phyloP scores from a whole-genome alignment of 2,888 invertebrate genomes.

The Hypomecis atomaria region DNA sequence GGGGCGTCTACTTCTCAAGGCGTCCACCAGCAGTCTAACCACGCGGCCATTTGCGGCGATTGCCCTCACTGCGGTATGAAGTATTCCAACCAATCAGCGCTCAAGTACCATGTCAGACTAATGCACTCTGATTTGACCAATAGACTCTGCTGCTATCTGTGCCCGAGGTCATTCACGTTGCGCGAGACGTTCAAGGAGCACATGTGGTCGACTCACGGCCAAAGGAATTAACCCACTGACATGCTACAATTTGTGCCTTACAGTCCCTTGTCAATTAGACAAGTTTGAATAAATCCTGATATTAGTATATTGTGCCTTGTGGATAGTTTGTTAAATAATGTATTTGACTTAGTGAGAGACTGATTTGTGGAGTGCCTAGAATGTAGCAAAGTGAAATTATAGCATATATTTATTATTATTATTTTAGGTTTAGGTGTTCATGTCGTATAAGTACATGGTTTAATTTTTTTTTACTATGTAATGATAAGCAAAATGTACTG shows the following conservation, averaged over 20 bases:
- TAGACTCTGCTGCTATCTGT: constrained; percentile 88
- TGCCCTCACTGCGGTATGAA: constrained; percentile 89
- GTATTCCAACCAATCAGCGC: constrained; percentile 88
- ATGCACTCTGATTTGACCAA: constrained; percentile 89
- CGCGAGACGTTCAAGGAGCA: constrained; percentile 88
- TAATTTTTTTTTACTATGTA: constrained; percentile 19
- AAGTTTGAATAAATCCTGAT: constrained; percentile 29
- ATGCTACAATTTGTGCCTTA: constrained; percentile 65
- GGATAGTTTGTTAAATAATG: constrained; percentile 30
- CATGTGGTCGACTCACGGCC: constrained; percentile 87
- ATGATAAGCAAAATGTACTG: constrained; percentile 15
- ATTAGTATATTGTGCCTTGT: constrained; percentile 41
- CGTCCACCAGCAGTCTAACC: constrained; percentile 75
- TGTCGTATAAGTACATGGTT: constrained; percentile 23
- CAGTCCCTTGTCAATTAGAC: constrained; percentile 52
- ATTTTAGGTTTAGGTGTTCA: constrained; percentile 26
- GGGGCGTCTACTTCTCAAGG: constrained; percentile 77
- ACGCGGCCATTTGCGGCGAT: constrained; percentile 85
- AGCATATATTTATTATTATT: constrained; percentile 34
- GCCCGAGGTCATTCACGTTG: constrained; percentile 88
- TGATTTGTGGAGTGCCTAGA: constrained; percentile 41
- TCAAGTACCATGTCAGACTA: constrained; percentile 88
- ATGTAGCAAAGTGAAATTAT: constrained; percentile 33
- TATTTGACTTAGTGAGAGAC: constrained; percentile 40
- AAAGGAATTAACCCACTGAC: constrained; percentile 78